Evolutionary conservation across 2,113 vertebrate genomes (phyloP).

Genomic region (Nothobranchius kuhntae): DNA sequence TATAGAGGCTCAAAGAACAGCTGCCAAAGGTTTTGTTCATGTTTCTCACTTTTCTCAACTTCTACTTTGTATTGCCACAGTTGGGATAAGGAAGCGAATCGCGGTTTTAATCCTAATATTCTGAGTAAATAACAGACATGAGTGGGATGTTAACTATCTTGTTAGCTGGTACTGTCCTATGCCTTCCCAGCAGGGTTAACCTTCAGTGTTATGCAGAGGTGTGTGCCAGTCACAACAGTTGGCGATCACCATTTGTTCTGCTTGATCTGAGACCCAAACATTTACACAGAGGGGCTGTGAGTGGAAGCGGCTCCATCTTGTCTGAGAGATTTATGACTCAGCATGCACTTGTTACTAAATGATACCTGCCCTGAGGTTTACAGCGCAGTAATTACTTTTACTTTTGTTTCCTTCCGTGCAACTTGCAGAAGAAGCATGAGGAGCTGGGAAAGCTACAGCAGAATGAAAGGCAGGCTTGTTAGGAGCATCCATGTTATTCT

Average conservation of each 20-base stretch:
- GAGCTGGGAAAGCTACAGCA: background rate
- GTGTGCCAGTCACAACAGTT: background rate
- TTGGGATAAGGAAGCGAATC: background rate
- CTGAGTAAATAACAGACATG: slow-evolving; percentile 10
- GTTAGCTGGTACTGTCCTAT: background rate
- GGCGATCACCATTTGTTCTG: background rate
- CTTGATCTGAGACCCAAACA: slow-evolving; percentile 4
- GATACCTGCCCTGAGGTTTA: background rate
- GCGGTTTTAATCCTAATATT: background rate
- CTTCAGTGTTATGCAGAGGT: background rate
- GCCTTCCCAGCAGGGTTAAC: background rate
- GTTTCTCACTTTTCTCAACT: background rate
- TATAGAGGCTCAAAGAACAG: too few species aligned
- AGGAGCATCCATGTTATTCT: slow-evolving; percentile 47
- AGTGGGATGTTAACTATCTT: background rate
- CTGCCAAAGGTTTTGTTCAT: background rate
- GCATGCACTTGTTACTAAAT: background rate
- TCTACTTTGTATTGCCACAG: background rate
- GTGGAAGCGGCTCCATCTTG: background rate
- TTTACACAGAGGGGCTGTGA: background rate
- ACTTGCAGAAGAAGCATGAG: background rate
- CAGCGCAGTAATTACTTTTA: slow-evolving; percentile 3
- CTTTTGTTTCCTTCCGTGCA: slow-evolving; percentile 11
- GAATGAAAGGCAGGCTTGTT: slow-evolving; percentile 20
- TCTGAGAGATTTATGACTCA: background rate